phyloP scores from a whole-genome alignment of 2,888 invertebrate genomes.

The Hirtodrosophila duncani region DNA sequence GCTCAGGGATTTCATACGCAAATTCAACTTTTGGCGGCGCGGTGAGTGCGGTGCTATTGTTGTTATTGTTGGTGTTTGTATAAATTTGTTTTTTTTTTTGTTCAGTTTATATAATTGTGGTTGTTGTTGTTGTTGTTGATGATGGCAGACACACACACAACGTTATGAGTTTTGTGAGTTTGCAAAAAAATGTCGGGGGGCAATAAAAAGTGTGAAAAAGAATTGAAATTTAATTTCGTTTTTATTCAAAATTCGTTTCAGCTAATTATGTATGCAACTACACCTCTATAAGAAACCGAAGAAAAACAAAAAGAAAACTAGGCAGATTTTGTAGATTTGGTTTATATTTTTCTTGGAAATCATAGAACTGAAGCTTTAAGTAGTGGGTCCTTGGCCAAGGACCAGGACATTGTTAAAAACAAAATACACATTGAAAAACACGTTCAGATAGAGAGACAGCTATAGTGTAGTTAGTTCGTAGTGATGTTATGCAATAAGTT shows the following conservation, averaged over 20 bases:
- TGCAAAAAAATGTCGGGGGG: slow-evolving; percentile 49
- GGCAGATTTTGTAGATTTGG: background rate
- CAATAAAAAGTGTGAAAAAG: slow-evolving; percentile 60
- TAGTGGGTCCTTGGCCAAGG: too few species aligned
- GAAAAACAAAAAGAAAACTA: too few species aligned
- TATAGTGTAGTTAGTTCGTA: slow-evolving; percentile 27
- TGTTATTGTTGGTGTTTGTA: slow-evolving; percentile 25
- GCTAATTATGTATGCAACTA: slow-evolving; percentile 16
- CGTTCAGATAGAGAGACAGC: slow-evolving; percentile 5
- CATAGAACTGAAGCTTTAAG: too few species aligned
- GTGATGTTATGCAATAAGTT: slow-evolving; percentile 4
- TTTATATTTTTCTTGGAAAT: background rate
- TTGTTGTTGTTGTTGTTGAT: slow-evolving; percentile 25
- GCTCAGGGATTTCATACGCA: slow-evolving; percentile 98
- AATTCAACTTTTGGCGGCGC: slow-evolving; percentile 95
- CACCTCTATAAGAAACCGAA: background rate
- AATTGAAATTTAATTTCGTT: slow-evolving; percentile 54
- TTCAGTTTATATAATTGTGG: slow-evolving; percentile 26
- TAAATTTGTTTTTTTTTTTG: slow-evolving; percentile 16
- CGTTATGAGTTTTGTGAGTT: slow-evolving; percentile 39
- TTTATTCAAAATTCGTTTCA: slow-evolving; percentile 36
- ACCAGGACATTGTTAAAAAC: too few species aligned
- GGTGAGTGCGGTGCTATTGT: slow-evolving; percentile 95
- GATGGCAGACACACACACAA: slow-evolving; percentile 49
- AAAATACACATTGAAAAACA: slow-evolving; percentile 14